phyloP scores from a whole-genome alignment of 2,888 invertebrate species.

The Acronicta psi region DNA sequence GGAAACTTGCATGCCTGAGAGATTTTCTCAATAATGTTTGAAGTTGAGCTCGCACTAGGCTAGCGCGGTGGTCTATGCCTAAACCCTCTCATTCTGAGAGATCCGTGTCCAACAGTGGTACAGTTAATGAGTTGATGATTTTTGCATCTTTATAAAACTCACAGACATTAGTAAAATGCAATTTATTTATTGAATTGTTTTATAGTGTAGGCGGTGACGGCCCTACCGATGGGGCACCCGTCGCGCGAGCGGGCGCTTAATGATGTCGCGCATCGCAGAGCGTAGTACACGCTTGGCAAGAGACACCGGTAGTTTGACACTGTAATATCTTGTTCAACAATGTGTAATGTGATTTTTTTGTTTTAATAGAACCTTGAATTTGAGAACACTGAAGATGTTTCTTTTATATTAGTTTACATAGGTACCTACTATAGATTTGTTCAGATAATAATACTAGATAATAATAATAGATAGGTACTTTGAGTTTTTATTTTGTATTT shows the following conservation, averaged over 20 bases:
- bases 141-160: too few species aligned
- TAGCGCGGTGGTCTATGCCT: too few species aligned
- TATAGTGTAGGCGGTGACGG: neutral
- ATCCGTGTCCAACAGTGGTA: too few species aligned
- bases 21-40: too few species aligned
- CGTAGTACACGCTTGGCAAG: conserved; percentile 29
- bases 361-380: conserved; percentile 29
- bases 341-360: conserved; percentile 25
- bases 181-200: neutral
- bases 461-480: too few species aligned
- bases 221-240: neutral
- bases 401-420: neutral
- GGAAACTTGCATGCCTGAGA: too few species aligned
- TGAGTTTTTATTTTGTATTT: too few species aligned
- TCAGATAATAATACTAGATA: too few species aligned
- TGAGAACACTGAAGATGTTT: conserved; percentile 9
- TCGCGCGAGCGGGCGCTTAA: neutral
- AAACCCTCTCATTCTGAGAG: too few species aligned
- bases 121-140: too few species aligned
- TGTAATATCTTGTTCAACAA: conserved; percentile 26
- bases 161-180: neutral
- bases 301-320: conserved; percentile 31
- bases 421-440: too few species aligned
- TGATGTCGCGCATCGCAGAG: conserved; percentile 7
- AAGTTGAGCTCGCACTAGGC: too few species aligned